Evolutionary conservation across 2,888 invertebrate genomes (phyloP).

Genomic region (Lasius fuliginosus): DNA sequence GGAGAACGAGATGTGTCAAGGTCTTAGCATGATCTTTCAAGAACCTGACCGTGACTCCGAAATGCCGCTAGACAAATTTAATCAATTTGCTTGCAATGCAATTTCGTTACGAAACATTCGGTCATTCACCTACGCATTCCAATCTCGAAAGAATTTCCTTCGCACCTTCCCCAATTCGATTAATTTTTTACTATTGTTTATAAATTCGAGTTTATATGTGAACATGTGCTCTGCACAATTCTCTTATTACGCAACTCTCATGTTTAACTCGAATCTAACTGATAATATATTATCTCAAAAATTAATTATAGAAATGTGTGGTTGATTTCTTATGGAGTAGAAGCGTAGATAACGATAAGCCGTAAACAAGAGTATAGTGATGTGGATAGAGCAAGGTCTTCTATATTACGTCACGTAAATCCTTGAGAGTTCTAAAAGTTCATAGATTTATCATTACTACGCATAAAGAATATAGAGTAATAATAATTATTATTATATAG

Average conservation of each 20-base stretch:
- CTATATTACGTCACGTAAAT: constrained; percentile 7
- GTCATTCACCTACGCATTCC: not conserved
- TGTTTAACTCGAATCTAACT: not conserved
- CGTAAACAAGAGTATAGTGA: not conserved
- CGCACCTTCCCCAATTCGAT: not conserved
- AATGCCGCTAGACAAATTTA: not conserved
- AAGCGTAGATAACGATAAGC: constrained; percentile 21
- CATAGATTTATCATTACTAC: not conserved
- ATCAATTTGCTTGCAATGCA: not conserved
- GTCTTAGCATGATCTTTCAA: not conserved
- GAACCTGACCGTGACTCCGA: constrained; percentile 24
- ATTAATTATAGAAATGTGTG: not conserved
- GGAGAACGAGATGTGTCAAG: not conserved
- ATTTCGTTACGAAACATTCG: not conserved
- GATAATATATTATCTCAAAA: constrained; percentile 27
- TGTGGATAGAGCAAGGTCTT: not conserved
- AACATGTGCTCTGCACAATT: not conserved
- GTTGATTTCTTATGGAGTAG: not conserved
- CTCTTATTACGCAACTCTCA: not conserved
- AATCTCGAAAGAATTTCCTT: not conserved
- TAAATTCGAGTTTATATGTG: not conserved
- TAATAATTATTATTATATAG: not conserved
- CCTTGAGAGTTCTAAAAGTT: not conserved
- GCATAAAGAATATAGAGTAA: not conserved
- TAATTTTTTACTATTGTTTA: constrained; percentile 4